A percentile compares a stretch with the other conserved stretches of the same genome.
phyloP scores from a whole-genome alignment of 2,888 invertebrate species.

The Callinectes sapidus region DNA sequence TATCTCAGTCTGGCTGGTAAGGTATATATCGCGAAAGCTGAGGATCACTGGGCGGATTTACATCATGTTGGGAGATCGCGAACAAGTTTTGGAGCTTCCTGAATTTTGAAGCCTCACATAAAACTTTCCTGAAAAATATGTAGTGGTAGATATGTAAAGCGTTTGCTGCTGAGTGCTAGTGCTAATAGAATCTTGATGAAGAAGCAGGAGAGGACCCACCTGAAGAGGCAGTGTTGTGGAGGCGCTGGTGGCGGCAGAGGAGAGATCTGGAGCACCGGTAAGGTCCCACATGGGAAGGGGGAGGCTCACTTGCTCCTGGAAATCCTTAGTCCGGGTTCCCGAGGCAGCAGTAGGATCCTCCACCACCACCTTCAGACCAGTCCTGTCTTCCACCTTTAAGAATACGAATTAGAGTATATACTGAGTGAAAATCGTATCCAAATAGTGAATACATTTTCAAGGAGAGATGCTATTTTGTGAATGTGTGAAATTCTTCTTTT shows the following conservation, averaged over 20 bases:
- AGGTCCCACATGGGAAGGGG: background rate
- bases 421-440: background rate
- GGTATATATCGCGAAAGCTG: too few relatives aligned
- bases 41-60: too few relatives aligned
- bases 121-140: background rate
- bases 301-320: background rate
- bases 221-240: slow-evolving; percentile 61
- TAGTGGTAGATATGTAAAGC: background rate
- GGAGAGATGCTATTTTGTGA: background rate
- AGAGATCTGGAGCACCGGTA: slow-evolving; percentile 22
- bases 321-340: background rate
- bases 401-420: background rate
- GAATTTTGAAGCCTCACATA: background rate
- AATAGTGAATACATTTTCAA: background rate
- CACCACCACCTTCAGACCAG: slow-evolving; percentile 46
- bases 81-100: too few relatives aligned
- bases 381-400: slow-evolving; percentile 53
- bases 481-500: too few relatives aligned
- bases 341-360: slow-evolving; percentile 5
- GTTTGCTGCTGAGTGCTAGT: background rate
- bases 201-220: slow-evolving; percentile 24
- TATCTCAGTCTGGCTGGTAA: too few relatives aligned
- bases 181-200: background rate
- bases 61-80: too few relatives aligned
- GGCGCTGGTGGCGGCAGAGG: slow-evolving; percentile 56